Percentiles rank a stretch among this genome's conserved stretches.
Evolutionary conservation across 2,888 invertebrate species (phyloP).

Genomic region (Anthophora plumipes): DNA sequence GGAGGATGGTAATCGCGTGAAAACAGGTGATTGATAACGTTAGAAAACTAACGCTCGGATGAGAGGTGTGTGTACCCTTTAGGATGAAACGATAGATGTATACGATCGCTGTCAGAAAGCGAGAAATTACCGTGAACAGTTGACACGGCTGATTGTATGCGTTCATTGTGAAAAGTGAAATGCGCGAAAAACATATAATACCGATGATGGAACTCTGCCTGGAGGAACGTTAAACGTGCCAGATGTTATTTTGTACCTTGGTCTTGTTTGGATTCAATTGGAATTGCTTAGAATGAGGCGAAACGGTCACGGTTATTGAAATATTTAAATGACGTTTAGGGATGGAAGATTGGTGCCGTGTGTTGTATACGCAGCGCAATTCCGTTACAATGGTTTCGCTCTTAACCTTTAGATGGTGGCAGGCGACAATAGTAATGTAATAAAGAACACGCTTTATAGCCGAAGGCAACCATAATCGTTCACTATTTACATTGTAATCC

Average conservation of each 20-base stretch:
- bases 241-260: not conserved
- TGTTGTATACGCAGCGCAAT: not conserved
- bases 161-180: not conserved
- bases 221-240: no score
- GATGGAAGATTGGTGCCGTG: not conserved
- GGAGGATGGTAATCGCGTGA: conserved; percentile 24
- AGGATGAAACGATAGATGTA: not conserved
- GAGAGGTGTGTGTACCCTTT: no score
- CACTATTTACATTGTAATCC: conserved; percentile 24
- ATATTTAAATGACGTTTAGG: conserved; percentile 4
- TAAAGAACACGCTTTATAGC: conserved; percentile 21
- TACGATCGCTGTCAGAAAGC: not conserved
- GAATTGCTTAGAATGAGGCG: not conserved
- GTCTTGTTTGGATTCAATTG: not conserved
- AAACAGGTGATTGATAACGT: conserved; percentile 41
- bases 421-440: conserved; percentile 14
- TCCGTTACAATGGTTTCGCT: conserved; percentile 20
- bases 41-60: conserved; percentile 3
- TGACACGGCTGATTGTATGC: not conserved
- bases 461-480: conserved; percentile 9
- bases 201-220: no score
- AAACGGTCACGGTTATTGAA: not conserved
- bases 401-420: conserved; percentile 20
- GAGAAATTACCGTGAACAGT: not conserved
- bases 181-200: no score